Percentiles rank a stretch among this genome's conserved stretches.
Evolutionary conservation across 2,888 invertebrate species (phyloP).

Genomic region (Platycheirus rosarum): DNA sequence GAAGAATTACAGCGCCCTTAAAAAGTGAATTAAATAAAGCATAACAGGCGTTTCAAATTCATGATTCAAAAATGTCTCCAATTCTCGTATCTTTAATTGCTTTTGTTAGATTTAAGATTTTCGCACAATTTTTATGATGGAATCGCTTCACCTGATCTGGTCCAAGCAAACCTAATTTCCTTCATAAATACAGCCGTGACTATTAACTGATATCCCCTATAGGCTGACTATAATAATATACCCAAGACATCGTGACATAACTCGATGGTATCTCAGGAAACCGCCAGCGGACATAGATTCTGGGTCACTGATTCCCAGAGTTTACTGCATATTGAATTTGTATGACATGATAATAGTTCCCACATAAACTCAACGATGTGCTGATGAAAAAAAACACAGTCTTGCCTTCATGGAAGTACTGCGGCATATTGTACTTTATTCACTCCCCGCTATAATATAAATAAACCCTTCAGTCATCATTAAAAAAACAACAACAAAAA

Average conservation of each 20-base stretch:
- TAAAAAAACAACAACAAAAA: slow-evolving; percentile 7
- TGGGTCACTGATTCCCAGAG: slow-evolving; percentile 46
- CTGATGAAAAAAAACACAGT: slow-evolving; percentile 16
- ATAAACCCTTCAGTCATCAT: neutral
- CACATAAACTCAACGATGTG: slow-evolving; percentile 51
- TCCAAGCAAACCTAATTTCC: neutral
- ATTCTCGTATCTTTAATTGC: too few species aligned
- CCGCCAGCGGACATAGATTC: slow-evolving; percentile 44
- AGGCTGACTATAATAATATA: slow-evolving; percentile 9
- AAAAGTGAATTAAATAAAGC: too few species aligned
- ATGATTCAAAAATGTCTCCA: too few species aligned
- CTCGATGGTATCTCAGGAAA: slow-evolving; percentile 30
- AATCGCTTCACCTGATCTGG: neutral
- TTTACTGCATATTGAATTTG: slow-evolving; percentile 64
- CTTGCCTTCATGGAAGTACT: slow-evolving; percentile 5
- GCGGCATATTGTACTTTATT: slow-evolving; percentile 8
- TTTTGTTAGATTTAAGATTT: too few species aligned
- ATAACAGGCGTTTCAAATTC: too few species aligned
- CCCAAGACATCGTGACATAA: slow-evolving; percentile 11
- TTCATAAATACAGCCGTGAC: neutral
- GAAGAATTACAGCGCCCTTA: too few species aligned
- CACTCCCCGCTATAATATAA: neutral
- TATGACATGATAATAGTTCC: slow-evolving; percentile 63
- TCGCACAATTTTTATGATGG: too few species aligned
- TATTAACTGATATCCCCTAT: neutral